Percentiles rank a stretch among this genome's conserved stretches.
phyloP scores from a whole-genome alignment of 2,113 vertebrate genomes.

The Rhabdornis inornatus region DNA sequence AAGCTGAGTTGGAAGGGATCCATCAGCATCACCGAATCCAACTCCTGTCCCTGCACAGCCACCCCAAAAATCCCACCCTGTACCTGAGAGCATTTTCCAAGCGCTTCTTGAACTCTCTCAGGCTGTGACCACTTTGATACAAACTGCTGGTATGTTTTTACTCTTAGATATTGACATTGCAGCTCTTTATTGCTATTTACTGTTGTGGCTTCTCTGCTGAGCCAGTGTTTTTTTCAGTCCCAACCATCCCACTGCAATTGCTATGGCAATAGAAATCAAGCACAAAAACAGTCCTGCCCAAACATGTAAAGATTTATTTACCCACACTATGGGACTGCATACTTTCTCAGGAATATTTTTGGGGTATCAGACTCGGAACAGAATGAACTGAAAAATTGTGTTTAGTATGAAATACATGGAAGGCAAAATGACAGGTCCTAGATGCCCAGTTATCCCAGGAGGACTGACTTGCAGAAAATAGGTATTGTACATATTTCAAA shows the following conservation, averaged over 20 bases:
- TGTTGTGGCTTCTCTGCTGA: neutral
- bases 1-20: neutral
- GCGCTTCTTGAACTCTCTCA: neutral
- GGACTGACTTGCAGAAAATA: neutral
- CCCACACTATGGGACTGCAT: neutral
- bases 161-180: neutral
- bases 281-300: neutral
- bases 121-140: no score
- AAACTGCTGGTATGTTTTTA: neutral
- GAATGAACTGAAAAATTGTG: neutral
- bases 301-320: neutral
- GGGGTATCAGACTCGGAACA: neutral
- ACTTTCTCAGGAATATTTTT: slow-evolving; percentile 33
- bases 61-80: neutral
- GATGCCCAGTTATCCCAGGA: neutral
- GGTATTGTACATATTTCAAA: neutral
- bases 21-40: neutral
- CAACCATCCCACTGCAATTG: neutral
- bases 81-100: neutral
- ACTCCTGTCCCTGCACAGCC: neutral
- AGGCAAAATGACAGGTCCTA: neutral
- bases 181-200: neutral
- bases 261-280: slow-evolving; percentile 10
- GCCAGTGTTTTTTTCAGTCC: neutral
- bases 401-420: neutral